Base-by-base conservation (phyloP, 1,140 invertebrate species). In the Tyrophagus putrescentiae region DNA sequence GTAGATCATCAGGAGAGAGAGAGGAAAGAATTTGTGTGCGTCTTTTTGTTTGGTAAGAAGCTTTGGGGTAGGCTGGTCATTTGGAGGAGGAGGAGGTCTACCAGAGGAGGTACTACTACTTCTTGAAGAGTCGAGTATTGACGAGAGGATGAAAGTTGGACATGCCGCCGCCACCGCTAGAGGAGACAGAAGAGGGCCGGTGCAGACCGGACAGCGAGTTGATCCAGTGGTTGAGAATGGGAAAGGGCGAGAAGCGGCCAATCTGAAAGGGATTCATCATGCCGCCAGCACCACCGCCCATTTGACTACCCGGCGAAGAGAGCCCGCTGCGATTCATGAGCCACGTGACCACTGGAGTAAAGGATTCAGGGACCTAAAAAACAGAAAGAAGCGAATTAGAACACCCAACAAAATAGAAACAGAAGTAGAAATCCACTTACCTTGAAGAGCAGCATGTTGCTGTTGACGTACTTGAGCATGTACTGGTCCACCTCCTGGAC, bases 401-500 rank as follows among this genome's bases (percentile, higher is more conserved):
- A 50, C 13, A n/a, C 13, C 13, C n/a, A n/a, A 13, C 36, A n/a
- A n/a, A 39, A 39, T 13, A 13, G 36, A 39, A 13, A 39, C 13
- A 11, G 9, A 21, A 7, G 18, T 50, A 9, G 7, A 54, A 42
- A 6, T 7, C 9, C 7, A 57, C 13, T 52, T 9, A 57, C 42
- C 18, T 54, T 52, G 6, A 67, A 67, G 21, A 56, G 41, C 32
- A 60, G 48, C 6, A 67, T 21, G 7, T 60, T 61, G 18, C 64
- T 45, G 41, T 67, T 67, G 41, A 67, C 54, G 25, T 62, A 65
- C 18, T 58, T 23, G 28, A 60, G 60, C n/a, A 64, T n/a, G 54
- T 62, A 60, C 23, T 57, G 54, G 23, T 66, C 63, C 16, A 67
- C 32, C 44, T 64, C 58, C 31, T 66, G 60, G 5, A 67, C 65